A percentile compares a stretch with the other conserved stretches of the same genome.
Conservation (phyloP, 2,113 vertebrate genomes). For the Myiopsitta monachus region DNA sequence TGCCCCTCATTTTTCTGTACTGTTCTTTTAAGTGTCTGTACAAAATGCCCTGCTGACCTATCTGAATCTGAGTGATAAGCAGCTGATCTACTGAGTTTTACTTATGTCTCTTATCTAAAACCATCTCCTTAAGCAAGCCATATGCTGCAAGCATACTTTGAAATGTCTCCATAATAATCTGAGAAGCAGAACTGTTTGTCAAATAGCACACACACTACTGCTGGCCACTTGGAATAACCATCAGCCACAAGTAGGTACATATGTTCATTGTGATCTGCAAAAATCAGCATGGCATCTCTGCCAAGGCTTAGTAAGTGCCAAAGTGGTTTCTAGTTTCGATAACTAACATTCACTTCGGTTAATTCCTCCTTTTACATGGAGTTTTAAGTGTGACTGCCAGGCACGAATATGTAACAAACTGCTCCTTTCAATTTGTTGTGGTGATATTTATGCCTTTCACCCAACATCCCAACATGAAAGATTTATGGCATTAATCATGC, state of each 20-base stretch:
- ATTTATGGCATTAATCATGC: constrained; percentile 51
- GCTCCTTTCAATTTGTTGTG: constrained; percentile 35
- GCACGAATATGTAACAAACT: not conserved
- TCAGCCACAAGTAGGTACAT: constrained; percentile 35
- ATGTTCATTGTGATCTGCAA: constrained; percentile 45
- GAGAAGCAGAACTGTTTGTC: constrained; percentile 50
- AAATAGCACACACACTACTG: constrained; percentile 9
- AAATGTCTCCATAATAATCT: constrained; percentile 22
- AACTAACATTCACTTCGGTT: not conserved
- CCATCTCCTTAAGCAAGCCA: constrained; percentile 42
- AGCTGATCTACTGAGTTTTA: constrained; percentile 39
- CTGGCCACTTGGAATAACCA: constrained; percentile 56
- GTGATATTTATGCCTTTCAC: constrained; percentile 21
- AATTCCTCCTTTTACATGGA: not conserved
- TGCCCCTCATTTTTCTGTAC: not conserved
- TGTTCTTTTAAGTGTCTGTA: not conserved
- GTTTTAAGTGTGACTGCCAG: not conserved
- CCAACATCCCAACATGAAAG: constrained; percentile 31
- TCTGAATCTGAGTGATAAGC: constrained; percentile 32
- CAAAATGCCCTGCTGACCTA: not conserved
- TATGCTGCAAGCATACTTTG: constrained; percentile 50
- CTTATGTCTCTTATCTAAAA: not conserved
- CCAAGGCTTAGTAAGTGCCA: constrained; percentile 16
- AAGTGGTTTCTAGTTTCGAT: not conserved
- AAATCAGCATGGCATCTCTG: constrained; percentile 22